These are phyloP conservation scores for Drymonia ruficornis DNA, from an alignment of 2,888 invertebrate genomes.

Conservation along the genomic window DNA sequence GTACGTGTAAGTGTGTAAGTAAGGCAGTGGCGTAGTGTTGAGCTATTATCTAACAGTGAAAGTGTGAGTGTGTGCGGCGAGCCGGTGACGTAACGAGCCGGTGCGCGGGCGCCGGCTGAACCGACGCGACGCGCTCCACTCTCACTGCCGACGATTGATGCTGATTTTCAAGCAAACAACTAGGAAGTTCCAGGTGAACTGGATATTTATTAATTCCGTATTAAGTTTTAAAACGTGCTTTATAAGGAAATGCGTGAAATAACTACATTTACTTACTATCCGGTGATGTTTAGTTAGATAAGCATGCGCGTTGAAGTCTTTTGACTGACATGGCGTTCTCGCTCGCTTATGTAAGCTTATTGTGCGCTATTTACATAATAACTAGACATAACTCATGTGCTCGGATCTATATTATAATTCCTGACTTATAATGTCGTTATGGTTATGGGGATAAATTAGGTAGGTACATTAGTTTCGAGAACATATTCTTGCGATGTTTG, in stretches of 20 bases:
- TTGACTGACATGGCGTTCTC: conserved; percentile 35
- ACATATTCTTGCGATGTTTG: conserved; percentile 23
- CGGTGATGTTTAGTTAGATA: conserved; percentile 41
- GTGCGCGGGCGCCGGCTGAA: conserved; percentile 47
- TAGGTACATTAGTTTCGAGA: conserved; percentile 4
- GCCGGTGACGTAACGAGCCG: conserved; percentile 69
- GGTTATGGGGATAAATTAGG: conserved; percentile 18
- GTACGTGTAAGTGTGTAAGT: conserved; percentile 79
- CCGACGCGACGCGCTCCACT: conserved; percentile 51
- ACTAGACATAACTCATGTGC: conserved; percentile 15
- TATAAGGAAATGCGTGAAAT: conserved; percentile 47
- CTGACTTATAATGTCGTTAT: conserved; percentile 18
- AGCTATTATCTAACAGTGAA: conserved; percentile 82
- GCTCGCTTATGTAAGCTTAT: conserved; percentile 30
- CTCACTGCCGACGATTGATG: conserved; percentile 68
- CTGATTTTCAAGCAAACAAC: conserved; percentile 68
- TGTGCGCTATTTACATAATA: conserved; percentile 42
- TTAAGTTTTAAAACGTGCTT: conserved; percentile 39
- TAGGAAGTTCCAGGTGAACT: conserved; percentile 68
- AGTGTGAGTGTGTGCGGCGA: conserved; percentile 78
- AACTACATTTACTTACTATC: conserved; percentile 26
- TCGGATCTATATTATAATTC: conserved; percentile 20
- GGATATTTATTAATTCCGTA: conserved; percentile 55
- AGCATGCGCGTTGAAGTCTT: conserved; percentile 56
- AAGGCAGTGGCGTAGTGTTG: conserved; percentile 73